These are phyloP conservation scores for Climacteris rufus DNA, from an alignment of 2,113 vertebrate genomes.

Conservation along the genomic window DNA sequence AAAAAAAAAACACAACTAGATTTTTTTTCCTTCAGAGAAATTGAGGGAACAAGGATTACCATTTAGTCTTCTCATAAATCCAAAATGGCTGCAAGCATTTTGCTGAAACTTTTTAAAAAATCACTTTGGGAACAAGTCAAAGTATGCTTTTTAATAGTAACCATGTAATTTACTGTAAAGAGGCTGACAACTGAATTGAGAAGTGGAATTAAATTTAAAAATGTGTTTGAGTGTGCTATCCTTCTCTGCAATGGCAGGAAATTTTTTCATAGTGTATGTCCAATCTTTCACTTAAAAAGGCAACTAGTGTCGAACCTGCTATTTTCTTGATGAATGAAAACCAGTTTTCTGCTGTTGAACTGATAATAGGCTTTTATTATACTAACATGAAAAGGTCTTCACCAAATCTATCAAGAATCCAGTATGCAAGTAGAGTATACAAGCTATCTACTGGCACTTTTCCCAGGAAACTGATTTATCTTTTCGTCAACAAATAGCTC, in stretches of 20 bases:
- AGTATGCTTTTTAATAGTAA: constrained; percentile 45
- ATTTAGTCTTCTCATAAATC: constrained; percentile 40
- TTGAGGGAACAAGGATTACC: background rate
- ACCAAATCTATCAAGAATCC: constrained; percentile 68
- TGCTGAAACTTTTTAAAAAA: constrained; percentile 41
- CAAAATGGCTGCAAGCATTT: constrained; percentile 37
- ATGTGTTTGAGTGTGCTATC: constrained; percentile 28
- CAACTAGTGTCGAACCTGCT: constrained; percentile 55
- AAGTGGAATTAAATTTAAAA: constrained; percentile 55
- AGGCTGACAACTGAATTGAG: constrained; percentile 44
- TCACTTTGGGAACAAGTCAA: constrained; percentile 41
- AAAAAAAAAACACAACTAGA: background rate
- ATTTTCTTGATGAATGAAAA: constrained; percentile 67
- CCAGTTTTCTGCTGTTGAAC: constrained; percentile 66
- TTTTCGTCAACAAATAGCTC: constrained; percentile 63
- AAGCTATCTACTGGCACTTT: constrained; percentile 67
- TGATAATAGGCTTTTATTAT: constrained; percentile 71
- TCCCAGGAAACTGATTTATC: constrained; percentile 70
- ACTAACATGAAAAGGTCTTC: constrained; percentile 63
- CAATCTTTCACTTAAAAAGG: constrained; percentile 65
- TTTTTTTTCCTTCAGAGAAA: background rate
- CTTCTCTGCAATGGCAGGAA: constrained; percentile 44
- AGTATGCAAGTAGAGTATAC: constrained; percentile 41
- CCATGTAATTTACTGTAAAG: constrained; percentile 39
- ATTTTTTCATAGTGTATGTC: constrained; percentile 43